phyloP scores from a whole-genome alignment of 2,888 invertebrate species.

The Temnothorax ravouxi region DNA sequence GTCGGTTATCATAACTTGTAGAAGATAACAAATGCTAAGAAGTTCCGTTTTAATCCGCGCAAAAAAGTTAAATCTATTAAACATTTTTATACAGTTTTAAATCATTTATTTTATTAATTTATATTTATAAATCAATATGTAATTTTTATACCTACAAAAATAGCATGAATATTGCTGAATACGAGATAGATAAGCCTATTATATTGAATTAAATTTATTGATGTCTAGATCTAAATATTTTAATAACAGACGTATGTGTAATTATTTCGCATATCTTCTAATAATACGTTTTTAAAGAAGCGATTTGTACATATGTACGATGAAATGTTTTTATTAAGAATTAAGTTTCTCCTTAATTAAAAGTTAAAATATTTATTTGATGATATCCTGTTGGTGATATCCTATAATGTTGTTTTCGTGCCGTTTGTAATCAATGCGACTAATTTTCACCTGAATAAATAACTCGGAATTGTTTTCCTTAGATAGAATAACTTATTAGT shows the following conservation, averaged over 20 bases:
- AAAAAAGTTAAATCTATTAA: no score
- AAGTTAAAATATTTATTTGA: neutral
- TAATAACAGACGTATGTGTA: neutral
- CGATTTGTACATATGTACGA: neutral
- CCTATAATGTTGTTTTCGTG: neutral
- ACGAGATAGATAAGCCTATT: neutral
- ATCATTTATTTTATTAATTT: neutral
- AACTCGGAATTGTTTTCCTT: neutral
- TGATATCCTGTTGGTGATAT: neutral
- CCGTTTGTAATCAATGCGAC: neutral
- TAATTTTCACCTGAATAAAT: slow-evolving; percentile 9
- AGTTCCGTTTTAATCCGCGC: no score
- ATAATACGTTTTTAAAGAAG: neutral
- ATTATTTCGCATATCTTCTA: neutral
- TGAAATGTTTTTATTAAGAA: neutral
- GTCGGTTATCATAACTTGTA: no score
- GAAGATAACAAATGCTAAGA: no score
- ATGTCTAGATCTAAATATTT: neutral
- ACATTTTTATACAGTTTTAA: neutral
- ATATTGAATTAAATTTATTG: neutral
- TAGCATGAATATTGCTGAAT: neutral
- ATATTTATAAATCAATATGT: neutral
- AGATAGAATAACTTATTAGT: slow-evolving; percentile 2
- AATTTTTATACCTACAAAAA: neutral
- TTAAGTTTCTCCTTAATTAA: neutral